These are phyloP conservation scores for Centruroides vittatus DNA, from an alignment of 1,140 invertebrate species.

Conservation along the genomic window DNA sequence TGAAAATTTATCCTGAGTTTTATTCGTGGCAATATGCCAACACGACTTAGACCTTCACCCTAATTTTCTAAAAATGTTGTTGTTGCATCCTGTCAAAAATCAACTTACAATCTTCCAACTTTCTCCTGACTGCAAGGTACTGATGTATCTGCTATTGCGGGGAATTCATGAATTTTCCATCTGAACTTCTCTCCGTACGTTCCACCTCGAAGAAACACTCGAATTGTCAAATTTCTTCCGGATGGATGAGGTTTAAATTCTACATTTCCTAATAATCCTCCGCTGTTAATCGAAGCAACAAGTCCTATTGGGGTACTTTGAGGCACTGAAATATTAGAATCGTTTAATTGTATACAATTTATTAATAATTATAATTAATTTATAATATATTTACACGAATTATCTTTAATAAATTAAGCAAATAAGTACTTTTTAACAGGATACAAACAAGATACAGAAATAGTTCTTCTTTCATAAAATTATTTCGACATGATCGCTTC, in stretches of 20 bases:
- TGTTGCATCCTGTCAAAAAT: not conserved
- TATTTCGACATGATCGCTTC: too few relatives aligned
- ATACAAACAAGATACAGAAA: too few relatives aligned
- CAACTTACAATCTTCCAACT: conserved; percentile 12
- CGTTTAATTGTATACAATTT: too few relatives aligned
- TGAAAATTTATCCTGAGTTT: not conserved
- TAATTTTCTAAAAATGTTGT: not conserved
- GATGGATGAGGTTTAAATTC: conserved; percentile 10
- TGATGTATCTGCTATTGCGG: conserved; percentile 5
- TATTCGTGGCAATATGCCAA: not conserved
- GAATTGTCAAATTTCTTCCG: conserved; percentile 5
- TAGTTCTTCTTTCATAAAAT: too few relatives aligned
- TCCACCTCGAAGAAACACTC: conserved; percentile 11
- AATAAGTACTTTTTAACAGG: too few relatives aligned
- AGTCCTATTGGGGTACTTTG: conserved; percentile 6
- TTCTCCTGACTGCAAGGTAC: conserved; percentile 15
- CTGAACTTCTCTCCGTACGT: conserved; percentile 14
- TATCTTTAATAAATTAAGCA: too few relatives aligned
- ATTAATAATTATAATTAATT: too few relatives aligned
- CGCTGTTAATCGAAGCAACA: conserved; percentile 11
- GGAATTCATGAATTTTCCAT: conserved; percentile 20
- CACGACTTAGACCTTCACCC: not conserved
- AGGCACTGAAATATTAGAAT: conserved; percentile 2
- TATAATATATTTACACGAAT: too few relatives aligned
- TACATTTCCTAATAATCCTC: conserved; percentile 12